A percentile compares a stretch with the other conserved stretches of the same genome.
Conservation (phyloP, 2,888 invertebrate species). For the Pammene aurita region DNA sequence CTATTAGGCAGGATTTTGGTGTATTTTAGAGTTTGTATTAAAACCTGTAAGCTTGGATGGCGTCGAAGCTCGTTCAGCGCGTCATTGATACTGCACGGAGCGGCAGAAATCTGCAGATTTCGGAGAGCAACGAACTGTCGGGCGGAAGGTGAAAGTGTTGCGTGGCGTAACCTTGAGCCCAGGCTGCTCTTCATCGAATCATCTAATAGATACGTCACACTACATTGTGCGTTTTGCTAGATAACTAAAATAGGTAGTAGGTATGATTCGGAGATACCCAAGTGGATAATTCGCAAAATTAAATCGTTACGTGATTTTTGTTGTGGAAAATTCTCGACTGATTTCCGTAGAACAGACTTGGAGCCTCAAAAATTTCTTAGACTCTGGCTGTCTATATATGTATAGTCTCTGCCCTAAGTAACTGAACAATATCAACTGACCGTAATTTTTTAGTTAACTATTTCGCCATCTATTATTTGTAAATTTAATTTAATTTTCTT, state of each 20-base stretch:
- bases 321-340: neutral
- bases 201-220: conserved; percentile 74
- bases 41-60: conserved; percentile 48
- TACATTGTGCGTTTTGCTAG: conserved; percentile 51
- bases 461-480: too few relatives aligned
- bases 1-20: conserved; percentile 44
- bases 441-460: too few relatives aligned
- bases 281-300: conserved; percentile 8
- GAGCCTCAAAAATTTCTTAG: too few relatives aligned
- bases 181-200: conserved; percentile 68
- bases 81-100: conserved; percentile 56
- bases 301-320: conserved; percentile 1
- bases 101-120: conserved; percentile 61
- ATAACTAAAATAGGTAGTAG: conserved; percentile 18
- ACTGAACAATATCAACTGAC: too few relatives aligned
- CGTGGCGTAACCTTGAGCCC: conserved; percentile 80
- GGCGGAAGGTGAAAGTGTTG: conserved; percentile 74
- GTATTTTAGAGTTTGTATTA: conserved; percentile 43
- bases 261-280: conserved; percentile 21
- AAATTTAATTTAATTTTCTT: too few relatives aligned
- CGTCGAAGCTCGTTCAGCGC: conserved; percentile 54
- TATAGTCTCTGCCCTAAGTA: too few relatives aligned
- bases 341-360: neutral
- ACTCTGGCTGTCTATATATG: too few relatives aligned
- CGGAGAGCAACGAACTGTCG: conserved; percentile 80